Conservation (phyloP, 2,888 invertebrate genomes). For the Polyommatus iphigenia region DNA sequence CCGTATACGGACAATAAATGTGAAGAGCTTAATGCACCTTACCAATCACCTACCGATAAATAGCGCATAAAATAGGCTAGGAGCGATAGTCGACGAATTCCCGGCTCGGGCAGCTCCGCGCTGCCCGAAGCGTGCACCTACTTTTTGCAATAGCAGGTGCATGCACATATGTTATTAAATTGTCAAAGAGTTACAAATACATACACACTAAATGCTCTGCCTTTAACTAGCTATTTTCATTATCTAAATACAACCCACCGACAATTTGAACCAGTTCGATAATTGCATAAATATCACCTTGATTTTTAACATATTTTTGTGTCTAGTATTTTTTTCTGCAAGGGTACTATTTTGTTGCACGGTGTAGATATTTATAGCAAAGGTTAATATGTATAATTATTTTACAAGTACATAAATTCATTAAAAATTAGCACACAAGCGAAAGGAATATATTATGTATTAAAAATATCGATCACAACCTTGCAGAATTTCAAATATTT, state of each 20-base stretch:
- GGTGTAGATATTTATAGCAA: background rate
- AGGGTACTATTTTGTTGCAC: background rate
- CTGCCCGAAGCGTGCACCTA: constrained; percentile 75
- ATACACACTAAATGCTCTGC: constrained; percentile 44
- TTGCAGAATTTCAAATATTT: too few species aligned
- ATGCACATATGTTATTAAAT: constrained; percentile 78
- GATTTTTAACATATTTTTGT: constrained; percentile 12
- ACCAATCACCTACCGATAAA: constrained; percentile 78
- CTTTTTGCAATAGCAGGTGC: constrained; percentile 79
- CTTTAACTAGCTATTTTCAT: constrained; percentile 34
- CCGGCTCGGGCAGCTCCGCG: constrained; percentile 70
- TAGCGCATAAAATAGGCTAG: constrained; percentile 73
- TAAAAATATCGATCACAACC: too few species aligned
- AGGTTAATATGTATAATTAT: background rate
- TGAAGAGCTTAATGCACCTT: constrained; percentile 67
- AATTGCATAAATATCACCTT: constrained; percentile 24
- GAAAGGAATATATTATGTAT: too few species aligned
- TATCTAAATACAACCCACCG: constrained; percentile 31
- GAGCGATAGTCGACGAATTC: constrained; percentile 72
- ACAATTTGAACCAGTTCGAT: constrained; percentile 14
- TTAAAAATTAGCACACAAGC: background rate
- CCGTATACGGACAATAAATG: constrained; percentile 40
- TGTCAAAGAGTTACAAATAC: constrained; percentile 67
- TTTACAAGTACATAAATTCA: too few species aligned
- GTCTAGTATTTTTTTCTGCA: background rate